Evolutionary conservation across 2,113 vertebrate genomes (phyloP).

Genomic region (Phalacrocorax pelagicus): DNA sequence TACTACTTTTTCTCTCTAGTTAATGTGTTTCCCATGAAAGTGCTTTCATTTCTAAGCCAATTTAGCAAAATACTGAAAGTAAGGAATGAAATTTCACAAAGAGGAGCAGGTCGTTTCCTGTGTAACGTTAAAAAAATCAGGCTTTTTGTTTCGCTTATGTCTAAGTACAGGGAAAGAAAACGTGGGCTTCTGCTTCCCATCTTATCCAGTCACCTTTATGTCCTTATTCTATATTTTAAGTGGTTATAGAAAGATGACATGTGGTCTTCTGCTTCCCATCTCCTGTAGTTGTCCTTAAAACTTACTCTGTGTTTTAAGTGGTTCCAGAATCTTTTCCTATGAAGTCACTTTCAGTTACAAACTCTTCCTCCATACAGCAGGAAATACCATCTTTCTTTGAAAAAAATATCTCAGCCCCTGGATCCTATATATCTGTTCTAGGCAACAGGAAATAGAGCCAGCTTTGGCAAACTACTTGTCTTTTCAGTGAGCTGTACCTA

Average conservation of each 20-base stretch:
- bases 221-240: neutral
- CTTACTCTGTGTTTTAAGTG: neutral
- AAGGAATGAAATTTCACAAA: neutral
- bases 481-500: neutral
- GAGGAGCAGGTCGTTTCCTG: neutral
- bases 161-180: neutral
- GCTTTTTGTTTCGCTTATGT: neutral
- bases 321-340: neutral
- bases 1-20: neutral
- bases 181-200: neutral
- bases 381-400: neutral
- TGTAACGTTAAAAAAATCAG: neutral
- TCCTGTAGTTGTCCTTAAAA: neutral
- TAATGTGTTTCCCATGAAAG: neutral
- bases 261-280: neutral
- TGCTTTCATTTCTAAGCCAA: slow-evolving; percentile 27
- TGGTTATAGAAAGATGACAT: neutral
- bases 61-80: neutral
- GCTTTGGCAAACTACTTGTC: neutral
- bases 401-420: neutral
- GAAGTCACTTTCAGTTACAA: neutral
- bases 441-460: neutral
- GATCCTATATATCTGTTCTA: neutral
- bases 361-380: neutral
- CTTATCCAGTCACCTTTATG: neutral